Percentiles rank a stretch among this genome's conserved stretches.
phyloP scores from a whole-genome alignment of 2,888 invertebrate genomes.

The Lamellibrachia columna region DNA sequence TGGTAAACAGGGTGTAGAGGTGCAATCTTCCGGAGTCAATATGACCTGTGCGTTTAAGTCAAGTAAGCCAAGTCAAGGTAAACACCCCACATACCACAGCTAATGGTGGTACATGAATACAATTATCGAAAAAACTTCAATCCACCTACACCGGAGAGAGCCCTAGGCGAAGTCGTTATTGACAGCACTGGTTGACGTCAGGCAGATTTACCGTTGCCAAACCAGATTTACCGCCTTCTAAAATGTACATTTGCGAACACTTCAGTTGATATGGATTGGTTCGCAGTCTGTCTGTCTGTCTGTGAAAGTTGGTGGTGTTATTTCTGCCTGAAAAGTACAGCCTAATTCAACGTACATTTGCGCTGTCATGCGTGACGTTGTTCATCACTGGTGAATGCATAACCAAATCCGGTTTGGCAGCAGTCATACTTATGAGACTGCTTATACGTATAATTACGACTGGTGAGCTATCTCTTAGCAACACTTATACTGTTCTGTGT shows the following conservation, averaged over 20 bases:
- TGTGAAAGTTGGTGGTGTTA: too few relatives aligned
- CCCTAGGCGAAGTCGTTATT: too few relatives aligned
- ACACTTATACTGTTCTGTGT: neutral
- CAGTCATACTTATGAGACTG: neutral
- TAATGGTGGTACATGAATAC: neutral
- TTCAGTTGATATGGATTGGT: too few relatives aligned
- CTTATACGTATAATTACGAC: neutral
- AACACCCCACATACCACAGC: neutral
- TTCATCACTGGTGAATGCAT: neutral
- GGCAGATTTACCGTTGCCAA: too few relatives aligned
- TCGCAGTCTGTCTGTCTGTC: too few relatives aligned
- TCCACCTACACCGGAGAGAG: neutral
- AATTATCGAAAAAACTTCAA: neutral
- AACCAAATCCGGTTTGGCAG: neutral
- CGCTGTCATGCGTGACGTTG: neutral
- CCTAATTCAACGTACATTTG: too few relatives aligned
- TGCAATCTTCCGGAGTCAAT: too few relatives aligned
- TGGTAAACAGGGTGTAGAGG: too few relatives aligned
- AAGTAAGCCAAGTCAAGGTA: neutral
- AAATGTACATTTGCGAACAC: too few relatives aligned
- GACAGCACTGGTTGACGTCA: too few relatives aligned
- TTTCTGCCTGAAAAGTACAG: too few relatives aligned
- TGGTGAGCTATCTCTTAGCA: neutral
- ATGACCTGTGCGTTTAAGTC: neutral
- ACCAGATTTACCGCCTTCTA: too few relatives aligned